A percentile compares a stretch with the other conserved stretches of the same genome.
These are phyloP conservation scores for Meta bourneti DNA, from an alignment of 2,888 invertebrate genomes.

Conservation along the genomic window DNA sequence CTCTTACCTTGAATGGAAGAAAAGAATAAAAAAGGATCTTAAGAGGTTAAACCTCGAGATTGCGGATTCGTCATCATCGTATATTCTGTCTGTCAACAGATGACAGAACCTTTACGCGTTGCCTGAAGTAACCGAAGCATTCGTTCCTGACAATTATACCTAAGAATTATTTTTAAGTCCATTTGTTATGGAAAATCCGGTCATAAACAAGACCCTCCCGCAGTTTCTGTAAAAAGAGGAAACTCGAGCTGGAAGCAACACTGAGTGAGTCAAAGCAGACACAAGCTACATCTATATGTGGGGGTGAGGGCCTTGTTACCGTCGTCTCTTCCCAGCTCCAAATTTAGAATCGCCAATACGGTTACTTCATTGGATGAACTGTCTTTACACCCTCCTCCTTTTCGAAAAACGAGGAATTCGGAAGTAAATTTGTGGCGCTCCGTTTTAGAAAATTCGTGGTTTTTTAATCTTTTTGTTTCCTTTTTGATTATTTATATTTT, in stretches of 20 bases:
- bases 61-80: background rate
- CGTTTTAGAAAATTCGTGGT: too few species aligned
- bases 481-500: background rate
- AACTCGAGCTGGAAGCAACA: conserved; percentile 36
- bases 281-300: conserved; percentile 38
- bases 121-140: background rate
- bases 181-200: conserved; percentile 14
- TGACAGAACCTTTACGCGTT: background rate
- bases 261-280: conserved; percentile 33
- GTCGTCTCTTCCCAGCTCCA: conserved; percentile 19
- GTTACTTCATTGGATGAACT: conserved; percentile 5
- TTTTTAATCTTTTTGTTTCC: background rate
- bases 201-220: conserved; percentile 17
- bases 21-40: too few species aligned
- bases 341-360: conserved; percentile 64
- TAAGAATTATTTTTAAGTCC: background rate
- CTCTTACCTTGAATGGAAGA: too few species aligned
- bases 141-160: background rate
- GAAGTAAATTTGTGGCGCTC: conserved; percentile 19
- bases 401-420: conserved; percentile 37
- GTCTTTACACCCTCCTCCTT: background rate
- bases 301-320: conserved; percentile 14
- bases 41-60: too few species aligned
- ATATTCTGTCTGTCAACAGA: background rate
- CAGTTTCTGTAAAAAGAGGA: conserved; percentile 18